These are phyloP conservation scores for Peribatodes rhomboidaria DNA, from an alignment of 2,888 invertebrate species.

Conservation along the genomic window DNA sequence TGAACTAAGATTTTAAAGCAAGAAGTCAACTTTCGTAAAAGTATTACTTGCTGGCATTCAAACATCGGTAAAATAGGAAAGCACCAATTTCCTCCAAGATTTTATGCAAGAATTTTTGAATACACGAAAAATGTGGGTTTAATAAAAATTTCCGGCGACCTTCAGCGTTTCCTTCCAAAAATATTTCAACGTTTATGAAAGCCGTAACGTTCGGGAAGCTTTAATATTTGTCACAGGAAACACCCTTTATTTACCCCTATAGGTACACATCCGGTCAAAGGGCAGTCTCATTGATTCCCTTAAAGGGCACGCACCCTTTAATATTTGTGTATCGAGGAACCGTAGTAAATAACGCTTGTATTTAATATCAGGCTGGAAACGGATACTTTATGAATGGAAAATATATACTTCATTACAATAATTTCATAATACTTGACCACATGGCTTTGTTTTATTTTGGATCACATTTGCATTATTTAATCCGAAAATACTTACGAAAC, in stretches of 20 bases:
- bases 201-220: conserved; percentile 50
- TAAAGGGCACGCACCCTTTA: conserved; percentile 58
- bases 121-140: conserved; percentile 29
- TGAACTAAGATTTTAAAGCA: too few relatives aligned
- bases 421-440: conserved; percentile 10
- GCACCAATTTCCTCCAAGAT: conserved; percentile 15
- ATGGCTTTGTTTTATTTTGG: neutral
- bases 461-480: conserved; percentile 15
- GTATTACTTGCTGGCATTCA: neutral
- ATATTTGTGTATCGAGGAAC: conserved; percentile 66
- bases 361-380: conserved; percentile 60
- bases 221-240: conserved; percentile 77
- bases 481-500: neutral
- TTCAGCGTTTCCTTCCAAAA: conserved; percentile 45
- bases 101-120: conserved; percentile 31
- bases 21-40: neutral
- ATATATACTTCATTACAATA: conserved; percentile 16
- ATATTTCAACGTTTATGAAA: conserved; percentile 50
- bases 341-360: conserved; percentile 68
- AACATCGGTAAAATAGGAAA: conserved; percentile 16
- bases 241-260: conserved; percentile 74
- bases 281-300: conserved; percentile 72
- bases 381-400: conserved; percentile 39
- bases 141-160: conserved; percentile 39
- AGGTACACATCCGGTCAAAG: conserved; percentile 70